Evolutionary conservation across 2,113 vertebrate species (phyloP), one percentile per base, ranked within the genome.

Genomic region (Solenodon paradoxus): DNA sequence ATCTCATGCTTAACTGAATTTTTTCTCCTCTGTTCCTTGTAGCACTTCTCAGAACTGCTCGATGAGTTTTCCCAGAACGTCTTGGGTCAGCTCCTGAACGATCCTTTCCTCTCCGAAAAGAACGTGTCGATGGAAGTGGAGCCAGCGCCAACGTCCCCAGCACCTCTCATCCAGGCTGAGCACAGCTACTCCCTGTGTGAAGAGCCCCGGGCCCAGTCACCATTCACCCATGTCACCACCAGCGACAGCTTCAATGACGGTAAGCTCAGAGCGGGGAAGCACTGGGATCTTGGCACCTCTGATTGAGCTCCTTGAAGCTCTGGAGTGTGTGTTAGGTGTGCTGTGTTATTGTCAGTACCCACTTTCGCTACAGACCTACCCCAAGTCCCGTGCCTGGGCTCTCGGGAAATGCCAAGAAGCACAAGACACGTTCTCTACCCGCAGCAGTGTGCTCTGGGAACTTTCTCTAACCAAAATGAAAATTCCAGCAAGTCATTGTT

Each of bases 141-240:
- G 38, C 98, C 99, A 2, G 98, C 99, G 55, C 99, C 99, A 0
- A 98, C 98, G 0, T 99, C 99, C 45, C 99, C 99, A 0, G 99
- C 99, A 0, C 99, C 99, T 7, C 99, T 99, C 98, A 99, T 99
- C 98, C 99, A 99, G 84, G 99, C 99, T 0, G 99, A 99, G 49
- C 99, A 99, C 98, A 99, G 99, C 98, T 99, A 99, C 97, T 99
- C 99, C 4, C 98, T 99, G 78, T 99, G 99, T 0, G 99, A 99
- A 1, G 99, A 99, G 98, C 99, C 99, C 3, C 97, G 99, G 0
- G 99, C 99, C 0, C 99, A 99, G 98, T 99, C 99, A 1, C 99
- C 99, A 0, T 98, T 99, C 96, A 99, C 99, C 9, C 99, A 99
- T 89, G 98, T 99, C 68, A 98, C 99, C 0, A 97, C 98, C 0